These are phyloP conservation scores for Calonectris borealis DNA, from an alignment of 2,113 vertebrate species.

Conservation along the genomic window DNA sequence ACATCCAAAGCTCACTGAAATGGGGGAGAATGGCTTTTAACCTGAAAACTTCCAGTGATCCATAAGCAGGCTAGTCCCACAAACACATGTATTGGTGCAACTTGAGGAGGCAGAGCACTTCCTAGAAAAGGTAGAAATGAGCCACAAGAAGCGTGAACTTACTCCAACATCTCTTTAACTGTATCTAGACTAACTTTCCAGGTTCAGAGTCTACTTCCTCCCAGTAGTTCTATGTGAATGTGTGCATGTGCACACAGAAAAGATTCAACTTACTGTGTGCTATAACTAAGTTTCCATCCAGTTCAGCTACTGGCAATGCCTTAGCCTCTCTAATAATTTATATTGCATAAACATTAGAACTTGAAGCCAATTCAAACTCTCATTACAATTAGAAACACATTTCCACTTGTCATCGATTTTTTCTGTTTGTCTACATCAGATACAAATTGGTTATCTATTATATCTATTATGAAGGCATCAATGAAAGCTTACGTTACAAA, in stretches of 20 bases:
- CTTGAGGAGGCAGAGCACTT: neutral
- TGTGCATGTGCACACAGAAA: neutral
- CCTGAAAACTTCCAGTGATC: neutral
- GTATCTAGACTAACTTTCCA: neutral
- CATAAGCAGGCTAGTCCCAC: neutral
- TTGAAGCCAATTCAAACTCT: constrained; percentile 38
- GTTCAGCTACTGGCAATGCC: constrained; percentile 3
- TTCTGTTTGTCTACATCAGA: neutral
- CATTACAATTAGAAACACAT: constrained; percentile 46
- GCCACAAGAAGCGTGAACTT: neutral
- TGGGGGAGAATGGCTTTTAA: neutral
- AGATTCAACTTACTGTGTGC: neutral
- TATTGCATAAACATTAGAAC: constrained; percentile 35
- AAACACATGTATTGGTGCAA: neutral
- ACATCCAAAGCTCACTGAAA: neutral
- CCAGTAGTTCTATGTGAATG: neutral
- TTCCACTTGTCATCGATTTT: constrained; percentile 37
- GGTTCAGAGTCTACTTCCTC: neutral
- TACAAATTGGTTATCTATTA: neutral
- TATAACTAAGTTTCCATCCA: neutral
- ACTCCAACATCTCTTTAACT: neutral
- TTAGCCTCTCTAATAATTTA: constrained; percentile 36
- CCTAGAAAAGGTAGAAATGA: neutral
- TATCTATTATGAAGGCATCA: neutral
- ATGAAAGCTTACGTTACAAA: neutral